These are phyloP conservation scores for Poeciliopsis infans DNA, from an alignment of 2,797 vertebrate genomes.

Conservation along the genomic window DNA sequence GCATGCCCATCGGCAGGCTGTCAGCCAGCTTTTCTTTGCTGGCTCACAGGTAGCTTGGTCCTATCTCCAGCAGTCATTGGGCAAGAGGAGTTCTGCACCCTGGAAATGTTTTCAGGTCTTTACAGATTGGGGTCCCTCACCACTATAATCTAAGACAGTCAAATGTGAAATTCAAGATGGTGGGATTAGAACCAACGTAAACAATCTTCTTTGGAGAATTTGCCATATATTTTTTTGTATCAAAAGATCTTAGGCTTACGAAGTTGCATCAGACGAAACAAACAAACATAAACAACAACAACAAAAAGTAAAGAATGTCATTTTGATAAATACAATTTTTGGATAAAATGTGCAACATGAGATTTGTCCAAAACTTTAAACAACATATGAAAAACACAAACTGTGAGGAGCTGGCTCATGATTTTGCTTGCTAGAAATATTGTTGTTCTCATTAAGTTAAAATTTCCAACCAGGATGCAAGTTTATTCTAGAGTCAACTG, in stretches of 20 bases:
- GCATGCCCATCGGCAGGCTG: not conserved
- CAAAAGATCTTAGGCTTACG: not conserved
- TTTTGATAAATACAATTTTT: not conserved
- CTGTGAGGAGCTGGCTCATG: not conserved
- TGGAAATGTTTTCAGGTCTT: not conserved
- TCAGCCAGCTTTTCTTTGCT: not conserved
- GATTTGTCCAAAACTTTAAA: not conserved
- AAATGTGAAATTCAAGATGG: too few species aligned
- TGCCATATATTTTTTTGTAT: not conserved
- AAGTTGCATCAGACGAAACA: not conserved
- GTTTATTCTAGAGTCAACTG: not conserved
- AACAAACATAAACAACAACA: not conserved
- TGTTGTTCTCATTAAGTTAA: not conserved
- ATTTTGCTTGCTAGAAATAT: not conserved
- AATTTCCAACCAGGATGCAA: not conserved
- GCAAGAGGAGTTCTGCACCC: not conserved
- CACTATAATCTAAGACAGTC: not conserved
- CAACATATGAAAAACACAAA: not conserved
- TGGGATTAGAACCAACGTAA: not conserved
- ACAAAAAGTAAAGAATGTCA: not conserved
- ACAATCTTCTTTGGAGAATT: not conserved
- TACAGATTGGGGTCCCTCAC: not conserved
- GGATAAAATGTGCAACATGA: not conserved
- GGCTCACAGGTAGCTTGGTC: not conserved
- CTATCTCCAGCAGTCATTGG: not conserved